These are phyloP conservation scores for Brachynemurus nebulosus DNA, from an alignment of 2,888 invertebrate genomes.

Conservation along the genomic window DNA sequence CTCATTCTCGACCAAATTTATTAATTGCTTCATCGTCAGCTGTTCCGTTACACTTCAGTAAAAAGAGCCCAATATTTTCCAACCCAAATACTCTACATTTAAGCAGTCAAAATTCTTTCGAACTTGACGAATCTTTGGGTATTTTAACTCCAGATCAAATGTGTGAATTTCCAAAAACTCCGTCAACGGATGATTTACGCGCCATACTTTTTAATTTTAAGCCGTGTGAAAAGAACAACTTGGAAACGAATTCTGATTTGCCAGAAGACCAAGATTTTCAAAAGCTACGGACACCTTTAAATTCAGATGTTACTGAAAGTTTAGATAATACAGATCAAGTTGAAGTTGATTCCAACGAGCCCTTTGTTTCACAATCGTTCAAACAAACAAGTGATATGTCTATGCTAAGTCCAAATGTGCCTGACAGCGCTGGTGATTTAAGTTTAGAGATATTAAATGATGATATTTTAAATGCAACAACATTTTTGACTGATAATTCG, in stretches of 20 bases:
- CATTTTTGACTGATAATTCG: slow-evolving; percentile 26
- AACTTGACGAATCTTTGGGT: slow-evolving; percentile 68
- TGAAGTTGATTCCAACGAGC: slow-evolving; percentile 11
- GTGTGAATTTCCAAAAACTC: slow-evolving; percentile 53
- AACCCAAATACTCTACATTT: slow-evolving; percentile 28
- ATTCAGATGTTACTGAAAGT: neutral
- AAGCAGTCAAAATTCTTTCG: slow-evolving; percentile 67
- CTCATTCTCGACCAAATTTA: no score
- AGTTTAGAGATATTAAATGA: slow-evolving; percentile 37
- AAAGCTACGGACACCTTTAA: neutral
- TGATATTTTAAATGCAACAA: slow-evolving; percentile 39
- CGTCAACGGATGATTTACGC: slow-evolving; percentile 46
- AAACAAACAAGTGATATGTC: neutral
- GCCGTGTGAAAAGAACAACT: slow-evolving; percentile 15
- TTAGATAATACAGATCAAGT: neutral
- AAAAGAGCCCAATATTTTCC: slow-evolving; percentile 2
- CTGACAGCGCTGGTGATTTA: slow-evolving; percentile 24
- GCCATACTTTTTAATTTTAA: neutral
- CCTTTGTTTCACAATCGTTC: slow-evolving; percentile 12
- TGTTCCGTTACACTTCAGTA: no score
- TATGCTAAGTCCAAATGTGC: slow-evolving; percentile 5
- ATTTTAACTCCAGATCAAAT: slow-evolving; percentile 83
- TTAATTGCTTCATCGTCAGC: no score
- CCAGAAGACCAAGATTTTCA: slow-evolving; percentile 6
- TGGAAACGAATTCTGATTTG: slow-evolving; percentile 10